Base-by-base conservation (phyloP, 2,888 invertebrate species). In the Hanleya hanleyi region DNA sequence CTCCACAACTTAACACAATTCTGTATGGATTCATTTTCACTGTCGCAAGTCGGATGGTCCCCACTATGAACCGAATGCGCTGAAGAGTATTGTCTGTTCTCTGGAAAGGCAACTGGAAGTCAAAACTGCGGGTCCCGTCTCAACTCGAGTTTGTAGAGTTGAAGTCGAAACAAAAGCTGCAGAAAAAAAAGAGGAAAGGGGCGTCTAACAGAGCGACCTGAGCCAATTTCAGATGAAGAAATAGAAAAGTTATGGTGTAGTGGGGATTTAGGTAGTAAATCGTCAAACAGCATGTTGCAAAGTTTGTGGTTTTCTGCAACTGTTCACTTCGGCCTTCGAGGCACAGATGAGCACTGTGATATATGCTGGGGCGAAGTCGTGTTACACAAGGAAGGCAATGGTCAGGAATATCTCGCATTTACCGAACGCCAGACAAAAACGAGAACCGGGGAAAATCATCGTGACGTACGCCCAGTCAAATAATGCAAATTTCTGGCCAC, bases 221-320 rank as follows among this genome's bases (percentile, higher is more conserved):
- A n/a, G 1, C 26, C 64, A 26, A 38, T 70, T 33, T 65, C 62
- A 4, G 70, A 70, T 12, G 29, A 22, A n/a, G 70, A 70, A 38
- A 65, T 70, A 33, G 7, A 70, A n/a, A 6, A 29, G 22, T 35
- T 41, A 18, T 65, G 65, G 47, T n/a, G 6, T 1, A 36, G 22
- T n/a, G 37, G 26, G 22, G 41, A 65, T 26, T 29, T 70, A 1
- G 62, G 41, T 33, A 49, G 22, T n/a, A 5, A 36, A 5, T 37
- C 57, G 18, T 38, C 69, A 36, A 29, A 69, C n/a, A 29, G 22
- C 18, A 69, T 69, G 18, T 18, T 57, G 18, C 57, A 69, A 36
- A 69, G 61, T 26, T 22, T 69, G n/a, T 69, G 69, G 57, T 61
- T 69, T 32, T 36, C 35, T 36, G 61, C 57, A 18, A 69, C 62